phyloP scores from a whole-genome alignment of 2,888 invertebrate genomes.

The Ecdyonurus torrentis region DNA sequence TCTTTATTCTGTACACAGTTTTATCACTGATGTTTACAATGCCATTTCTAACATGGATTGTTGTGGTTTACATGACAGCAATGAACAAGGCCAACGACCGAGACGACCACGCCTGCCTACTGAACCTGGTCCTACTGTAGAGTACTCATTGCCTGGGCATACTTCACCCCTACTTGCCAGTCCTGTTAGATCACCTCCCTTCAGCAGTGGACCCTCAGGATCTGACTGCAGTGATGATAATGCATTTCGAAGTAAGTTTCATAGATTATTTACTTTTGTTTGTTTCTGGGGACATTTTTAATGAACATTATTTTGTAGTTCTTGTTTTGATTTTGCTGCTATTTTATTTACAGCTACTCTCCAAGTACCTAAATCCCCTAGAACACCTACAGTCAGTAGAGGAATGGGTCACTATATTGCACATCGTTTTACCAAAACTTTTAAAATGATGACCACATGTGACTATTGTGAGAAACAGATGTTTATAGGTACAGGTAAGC shows the following conservation, averaged over 20 bases:
- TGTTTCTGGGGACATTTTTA: not conserved
- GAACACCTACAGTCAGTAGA: constrained; percentile 57
- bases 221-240: constrained; percentile 27
- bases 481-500: constrained; percentile 53
- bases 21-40: not conserved
- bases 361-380: constrained; percentile 49
- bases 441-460: constrained; percentile 78
- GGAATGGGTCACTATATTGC: constrained; percentile 80
- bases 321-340: not conserved
- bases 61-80: not conserved
- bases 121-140: constrained; percentile 33
- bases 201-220: constrained; percentile 18
- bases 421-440: constrained; percentile 76
- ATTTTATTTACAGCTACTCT: constrained; percentile 25
- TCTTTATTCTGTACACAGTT: not conserved
- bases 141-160: constrained; percentile 19
- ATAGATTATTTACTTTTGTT: not conserved
- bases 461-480: constrained; percentile 80
- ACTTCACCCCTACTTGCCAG: constrained; percentile 33
- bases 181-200: constrained; percentile 43
- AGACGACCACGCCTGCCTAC: constrained; percentile 37
- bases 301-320: not conserved
- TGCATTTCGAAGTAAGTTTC: constrained; percentile 28
- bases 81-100: constrained; percentile 17
- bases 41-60: constrained; percentile 1